A percentile compares a stretch with the other conserved stretches of the same genome.
Conservation (phyloP, 2,797 vertebrate species). For the Ammospiza maritima region DNA sequence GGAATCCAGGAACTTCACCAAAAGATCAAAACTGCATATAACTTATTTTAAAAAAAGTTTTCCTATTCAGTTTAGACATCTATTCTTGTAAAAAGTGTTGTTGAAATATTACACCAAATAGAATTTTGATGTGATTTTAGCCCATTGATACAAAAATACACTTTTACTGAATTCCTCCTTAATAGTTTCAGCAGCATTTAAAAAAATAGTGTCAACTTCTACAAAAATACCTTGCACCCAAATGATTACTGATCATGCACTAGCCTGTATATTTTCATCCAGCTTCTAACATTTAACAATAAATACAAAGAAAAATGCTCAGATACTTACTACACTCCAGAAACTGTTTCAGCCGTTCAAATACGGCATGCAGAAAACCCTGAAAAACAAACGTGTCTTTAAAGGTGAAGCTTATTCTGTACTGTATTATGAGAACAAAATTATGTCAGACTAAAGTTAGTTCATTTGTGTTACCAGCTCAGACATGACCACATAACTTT, state of each 20-base stretch:
- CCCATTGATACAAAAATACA: not conserved
- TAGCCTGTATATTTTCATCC: not conserved
- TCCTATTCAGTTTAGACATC: not conserved
- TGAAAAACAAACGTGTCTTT: conserved; percentile 65
- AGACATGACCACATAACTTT: not conserved
- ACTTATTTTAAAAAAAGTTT: accelerated
- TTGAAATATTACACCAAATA: not conserved
- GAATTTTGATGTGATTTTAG: not conserved
- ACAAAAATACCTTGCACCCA: not conserved
- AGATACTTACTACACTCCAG: conserved; percentile 93
- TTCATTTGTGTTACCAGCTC: not conserved
- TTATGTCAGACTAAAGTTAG: not conserved
- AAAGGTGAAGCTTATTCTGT: not conserved
- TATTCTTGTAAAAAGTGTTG: accelerated
- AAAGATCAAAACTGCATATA: not conserved
- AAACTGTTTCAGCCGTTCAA: conserved; percentile 94
- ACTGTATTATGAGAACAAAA: not conserved
- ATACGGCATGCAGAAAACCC: conserved; percentile 92
- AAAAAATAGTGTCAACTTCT: not conserved
- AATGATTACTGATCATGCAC: not conserved
- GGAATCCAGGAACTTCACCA: not conserved
- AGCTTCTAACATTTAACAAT: not conserved
- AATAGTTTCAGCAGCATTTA: not conserved
- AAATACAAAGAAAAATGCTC: not conserved
- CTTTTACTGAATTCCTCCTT: not conserved